Conservation (phyloP, 2,113 vertebrate genomes). For the Clarias gariepinus region DNA sequence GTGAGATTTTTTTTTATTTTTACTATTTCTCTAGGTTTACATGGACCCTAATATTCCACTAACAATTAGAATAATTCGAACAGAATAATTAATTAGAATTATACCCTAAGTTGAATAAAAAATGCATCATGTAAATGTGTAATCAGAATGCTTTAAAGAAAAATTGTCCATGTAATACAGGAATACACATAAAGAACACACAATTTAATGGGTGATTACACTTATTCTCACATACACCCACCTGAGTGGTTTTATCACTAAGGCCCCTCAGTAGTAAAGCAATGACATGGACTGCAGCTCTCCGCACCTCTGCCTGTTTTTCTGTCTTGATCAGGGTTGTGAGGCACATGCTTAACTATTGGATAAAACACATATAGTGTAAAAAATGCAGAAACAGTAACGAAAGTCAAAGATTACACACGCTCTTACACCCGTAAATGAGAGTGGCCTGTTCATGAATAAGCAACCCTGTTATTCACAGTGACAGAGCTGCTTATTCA, state of each 20-base stretch:
- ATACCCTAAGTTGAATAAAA: no score
- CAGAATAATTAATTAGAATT: no score
- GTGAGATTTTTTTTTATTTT: not conserved
- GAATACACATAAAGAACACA: no score
- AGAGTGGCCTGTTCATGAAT: slow-evolving; percentile 51
- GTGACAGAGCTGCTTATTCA: slow-evolving; percentile 62
- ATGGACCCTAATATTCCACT: no score
- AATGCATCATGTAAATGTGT: no score
- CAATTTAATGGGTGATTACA: not conserved
- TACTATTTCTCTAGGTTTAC: no score
- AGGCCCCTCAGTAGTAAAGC: slow-evolving; percentile 86
- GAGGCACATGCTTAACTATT: slow-evolving; percentile 73
- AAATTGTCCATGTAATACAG: no score
- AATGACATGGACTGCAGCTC: slow-evolving; percentile 88
- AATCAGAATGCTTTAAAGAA: no score
- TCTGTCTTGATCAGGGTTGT: slow-evolving; percentile 83
- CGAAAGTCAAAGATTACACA: slow-evolving; percentile 40
- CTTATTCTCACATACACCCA: slow-evolving; percentile 59
- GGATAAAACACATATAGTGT: slow-evolving; percentile 4
- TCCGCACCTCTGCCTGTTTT: slow-evolving; percentile 80
- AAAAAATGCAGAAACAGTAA: slow-evolving; percentile 17
- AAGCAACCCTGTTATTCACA: slow-evolving; percentile 55
- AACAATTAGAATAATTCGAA: no score
- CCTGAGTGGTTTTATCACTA: slow-evolving; percentile 84
- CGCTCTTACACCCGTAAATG: slow-evolving; percentile 31